Percentiles rank a stretch among this genome's conserved stretches.
phyloP scores from a whole-genome alignment of 2,888 invertebrate species.

The Orthonychiurus folsomi region DNA sequence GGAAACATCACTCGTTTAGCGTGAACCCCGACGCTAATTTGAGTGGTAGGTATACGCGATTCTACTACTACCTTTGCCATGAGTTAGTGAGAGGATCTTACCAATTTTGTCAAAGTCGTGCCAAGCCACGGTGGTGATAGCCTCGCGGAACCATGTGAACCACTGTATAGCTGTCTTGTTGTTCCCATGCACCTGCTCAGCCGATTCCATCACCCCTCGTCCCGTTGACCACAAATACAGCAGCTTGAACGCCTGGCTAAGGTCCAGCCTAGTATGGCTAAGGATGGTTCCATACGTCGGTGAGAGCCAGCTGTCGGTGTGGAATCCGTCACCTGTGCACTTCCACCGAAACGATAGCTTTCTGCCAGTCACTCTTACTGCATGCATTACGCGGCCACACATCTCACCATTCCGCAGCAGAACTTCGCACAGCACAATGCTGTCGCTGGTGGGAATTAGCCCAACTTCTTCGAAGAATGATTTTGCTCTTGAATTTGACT shows the following conservation, averaged over 20 bases:
- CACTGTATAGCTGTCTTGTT: background rate
- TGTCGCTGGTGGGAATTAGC: background rate
- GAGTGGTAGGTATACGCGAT: no score
- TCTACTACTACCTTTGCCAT: background rate
- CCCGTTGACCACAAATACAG: background rate
- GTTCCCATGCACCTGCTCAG: background rate
- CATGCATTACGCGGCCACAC: background rate
- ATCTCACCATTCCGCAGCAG: background rate
- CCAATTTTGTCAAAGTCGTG: background rate
- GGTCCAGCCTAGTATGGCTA: background rate
- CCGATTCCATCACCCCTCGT: background rate
- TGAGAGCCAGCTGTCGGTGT: background rate
- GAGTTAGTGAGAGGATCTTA: background rate
- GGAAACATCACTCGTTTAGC: no score
- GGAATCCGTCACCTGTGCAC: background rate
- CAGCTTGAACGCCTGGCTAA: background rate
- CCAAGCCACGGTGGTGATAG: background rate
- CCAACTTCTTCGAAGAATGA: background rate
- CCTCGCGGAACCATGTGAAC: background rate
- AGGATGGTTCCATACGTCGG: background rate
- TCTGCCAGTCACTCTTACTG: background rate
- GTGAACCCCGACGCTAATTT: no score
- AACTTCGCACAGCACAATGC: background rate
- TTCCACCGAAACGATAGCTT: background rate
- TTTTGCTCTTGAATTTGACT: background rate